A percentile compares a stretch with the other conserved stretches of the same genome.
phyloP scores from a whole-genome alignment of 2,888 invertebrate genomes.

The Leuctra nigra region DNA sequence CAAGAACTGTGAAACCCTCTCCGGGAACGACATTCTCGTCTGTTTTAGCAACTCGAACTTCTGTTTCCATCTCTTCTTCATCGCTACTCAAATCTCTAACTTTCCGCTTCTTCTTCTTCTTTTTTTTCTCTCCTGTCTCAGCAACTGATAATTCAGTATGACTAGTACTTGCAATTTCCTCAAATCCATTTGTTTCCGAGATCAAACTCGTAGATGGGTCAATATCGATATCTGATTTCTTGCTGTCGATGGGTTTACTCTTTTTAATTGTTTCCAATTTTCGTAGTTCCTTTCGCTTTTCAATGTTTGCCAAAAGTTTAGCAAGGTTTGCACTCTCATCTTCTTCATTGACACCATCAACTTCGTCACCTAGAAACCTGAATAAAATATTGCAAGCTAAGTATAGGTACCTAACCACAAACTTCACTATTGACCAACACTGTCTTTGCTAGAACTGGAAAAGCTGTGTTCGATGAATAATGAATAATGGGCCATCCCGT shows the following conservation, averaged over 20 bases:
- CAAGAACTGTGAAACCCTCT: conserved; percentile 59
- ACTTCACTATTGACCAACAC: too few species aligned
- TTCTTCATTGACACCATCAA: background rate
- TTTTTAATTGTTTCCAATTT: conserved; percentile 4
- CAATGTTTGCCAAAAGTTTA: conserved; percentile 25
- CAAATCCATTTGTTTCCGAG: too few species aligned
- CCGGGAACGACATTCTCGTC: conserved; percentile 4
- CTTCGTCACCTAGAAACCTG: conserved; percentile 15
- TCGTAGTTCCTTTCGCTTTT: conserved; percentile 23
- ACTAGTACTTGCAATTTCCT: background rate
- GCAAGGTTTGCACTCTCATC: conserved; percentile 15
- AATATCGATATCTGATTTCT: conserved; percentile 39
- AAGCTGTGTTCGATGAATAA: too few species aligned
- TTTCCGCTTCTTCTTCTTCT: conserved; percentile 43
- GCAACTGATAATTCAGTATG: conserved; percentile 36
- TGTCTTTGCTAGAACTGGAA: too few species aligned
- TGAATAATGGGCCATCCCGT: too few species aligned
- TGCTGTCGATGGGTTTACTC: conserved; percentile 34
- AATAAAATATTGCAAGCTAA: too few species aligned
- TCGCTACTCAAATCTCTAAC: conserved; percentile 24
- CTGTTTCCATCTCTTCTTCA: conserved; percentile 28
- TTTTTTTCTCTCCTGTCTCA: conserved; percentile 48
- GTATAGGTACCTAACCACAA: too few species aligned
- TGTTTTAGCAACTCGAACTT: background rate
- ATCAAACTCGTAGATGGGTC: conserved; percentile 32